These are phyloP conservation scores for Petrocephalus schoutedeni DNA, from an alignment of 2,797 vertebrate species.

Conservation along the genomic window DNA sequence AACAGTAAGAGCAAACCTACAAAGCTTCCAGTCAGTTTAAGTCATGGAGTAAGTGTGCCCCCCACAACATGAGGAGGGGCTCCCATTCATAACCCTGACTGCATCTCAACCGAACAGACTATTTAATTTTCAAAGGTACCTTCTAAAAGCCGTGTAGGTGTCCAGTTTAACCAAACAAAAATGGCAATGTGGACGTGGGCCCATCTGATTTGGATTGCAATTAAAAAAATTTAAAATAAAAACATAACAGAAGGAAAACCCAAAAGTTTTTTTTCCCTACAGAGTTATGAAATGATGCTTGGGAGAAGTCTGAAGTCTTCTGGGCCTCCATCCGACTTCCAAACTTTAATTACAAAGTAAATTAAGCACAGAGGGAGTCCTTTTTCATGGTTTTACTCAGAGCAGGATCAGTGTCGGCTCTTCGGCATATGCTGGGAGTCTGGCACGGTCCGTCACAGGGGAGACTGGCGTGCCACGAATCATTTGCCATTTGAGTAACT, in stretches of 20 bases:
- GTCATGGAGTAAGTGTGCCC: background rate
- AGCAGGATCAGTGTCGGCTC: background rate
- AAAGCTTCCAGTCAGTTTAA: background rate
- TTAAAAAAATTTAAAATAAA: background rate
- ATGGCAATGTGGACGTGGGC: background rate
- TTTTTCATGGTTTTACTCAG: background rate
- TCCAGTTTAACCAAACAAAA: background rate
- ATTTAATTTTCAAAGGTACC: constrained; percentile 1
- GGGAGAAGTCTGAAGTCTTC: background rate
- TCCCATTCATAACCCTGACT: background rate
- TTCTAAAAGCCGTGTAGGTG: constrained; percentile 1
- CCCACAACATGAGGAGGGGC: background rate
- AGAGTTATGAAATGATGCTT: background rate
- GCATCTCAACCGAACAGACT: constrained; percentile 1
- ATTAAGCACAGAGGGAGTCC: background rate
- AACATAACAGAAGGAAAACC: background rate
- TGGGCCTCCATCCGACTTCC: background rate
- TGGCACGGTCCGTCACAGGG: background rate
- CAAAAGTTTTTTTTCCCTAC: background rate
- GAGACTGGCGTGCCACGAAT: background rate
- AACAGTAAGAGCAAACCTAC: background rate
- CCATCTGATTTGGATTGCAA: background rate
- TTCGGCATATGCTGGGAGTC: background rate
- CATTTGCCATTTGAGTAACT: background rate
- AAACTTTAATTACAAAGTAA: background rate